Conservation (phyloP, 2,888 invertebrate species). For the Lumbricus terrestris region DNA sequence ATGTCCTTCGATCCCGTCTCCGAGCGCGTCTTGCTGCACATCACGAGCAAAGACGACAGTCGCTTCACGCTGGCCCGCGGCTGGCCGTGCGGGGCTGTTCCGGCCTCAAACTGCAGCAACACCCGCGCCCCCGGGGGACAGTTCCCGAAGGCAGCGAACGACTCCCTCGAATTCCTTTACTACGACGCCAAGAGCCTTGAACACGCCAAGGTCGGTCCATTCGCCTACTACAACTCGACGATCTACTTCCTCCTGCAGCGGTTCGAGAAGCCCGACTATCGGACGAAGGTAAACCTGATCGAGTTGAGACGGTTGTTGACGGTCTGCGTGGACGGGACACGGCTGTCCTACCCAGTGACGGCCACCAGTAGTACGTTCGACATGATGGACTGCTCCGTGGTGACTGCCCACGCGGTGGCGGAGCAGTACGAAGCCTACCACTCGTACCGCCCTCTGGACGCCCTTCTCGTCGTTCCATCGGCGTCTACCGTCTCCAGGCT, state of each 20-base stretch:
- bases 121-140: not conserved
- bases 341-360: slow-evolving; percentile 23
- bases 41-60: slow-evolving; percentile 26
- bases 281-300: slow-evolving; percentile 19
- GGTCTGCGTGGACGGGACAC: slow-evolving; percentile 11
- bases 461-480: slow-evolving; percentile 21
- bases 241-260: slow-evolving; percentile 25
- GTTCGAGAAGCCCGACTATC: slow-evolving; percentile 22
- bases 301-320: slow-evolving; percentile 21
- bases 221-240: slow-evolving; percentile 19
- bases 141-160: not conserved
- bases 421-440: slow-evolving; percentile 16
- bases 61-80: slow-evolving; percentile 26
- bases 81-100: slow-evolving; percentile 9
- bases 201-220: slow-evolving; percentile 25
- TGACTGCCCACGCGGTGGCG: not conserved
- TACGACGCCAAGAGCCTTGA: slow-evolving; percentile 30
- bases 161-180: slow-evolving; percentile 20
- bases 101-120: slow-evolving; percentile 13
- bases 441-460: slow-evolving; percentile 22
- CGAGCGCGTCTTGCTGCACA: slow-evolving; percentile 22
- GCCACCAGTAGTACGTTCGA: slow-evolving; percentile 29
- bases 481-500: not conserved
- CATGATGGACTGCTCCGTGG: slow-evolving; percentile 26
- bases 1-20: slow-evolving; percentile 23